Evolutionary conservation across 2,888 invertebrate genomes (phyloP), one percentile per base, ranked within the genome.

Genomic region (Tetropium fuscum): DNA sequence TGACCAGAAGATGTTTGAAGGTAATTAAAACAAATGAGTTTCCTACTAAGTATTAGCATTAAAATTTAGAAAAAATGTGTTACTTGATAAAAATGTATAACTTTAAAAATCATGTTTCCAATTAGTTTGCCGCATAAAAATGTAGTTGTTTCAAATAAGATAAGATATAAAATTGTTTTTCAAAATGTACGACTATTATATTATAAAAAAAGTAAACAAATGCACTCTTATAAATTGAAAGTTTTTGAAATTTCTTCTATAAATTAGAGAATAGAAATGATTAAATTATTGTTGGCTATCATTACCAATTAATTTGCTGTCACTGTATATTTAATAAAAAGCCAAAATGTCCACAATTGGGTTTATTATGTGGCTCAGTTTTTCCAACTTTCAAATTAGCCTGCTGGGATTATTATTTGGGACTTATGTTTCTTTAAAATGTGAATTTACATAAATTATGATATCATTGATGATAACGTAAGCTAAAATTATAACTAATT

Each of bases 21-120:
- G 34, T 34, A 34, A 34, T 11, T 34, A 10, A 34, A 34, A 11
- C 34, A 34, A 34, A 5, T 34, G 34, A 13, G 34, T 2, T 34
- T 34, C 34, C 34, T 34, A 34, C 34, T 34, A 34, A 34, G 34
- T 34, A 34, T 32, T 32, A 32, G 32, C 34, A 34, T 34, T 34
- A 5, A 13, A 13, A 34, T 5, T 34, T 34, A 34, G 34, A 34
- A 34, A 34, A 34, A 34, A 34, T 34, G 34, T 34, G 34, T 34
- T 34, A 2, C n/a, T 11, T 6, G 34, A 2, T 34, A 34, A 10
- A 13, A 32, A 32, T 32, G 3, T 32, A 32, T 10, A 34, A 34
- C 13, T 34, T 34, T 34, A 34, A 34, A 10, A 34, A 34, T 1
- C 34, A 34, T 34, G 13, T 34, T 34, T 34, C 34, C 34, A 34